Evolutionary conservation across 1,140 invertebrate genomes (phyloP).

Genomic region (Calliopsis andreniformis): DNA sequence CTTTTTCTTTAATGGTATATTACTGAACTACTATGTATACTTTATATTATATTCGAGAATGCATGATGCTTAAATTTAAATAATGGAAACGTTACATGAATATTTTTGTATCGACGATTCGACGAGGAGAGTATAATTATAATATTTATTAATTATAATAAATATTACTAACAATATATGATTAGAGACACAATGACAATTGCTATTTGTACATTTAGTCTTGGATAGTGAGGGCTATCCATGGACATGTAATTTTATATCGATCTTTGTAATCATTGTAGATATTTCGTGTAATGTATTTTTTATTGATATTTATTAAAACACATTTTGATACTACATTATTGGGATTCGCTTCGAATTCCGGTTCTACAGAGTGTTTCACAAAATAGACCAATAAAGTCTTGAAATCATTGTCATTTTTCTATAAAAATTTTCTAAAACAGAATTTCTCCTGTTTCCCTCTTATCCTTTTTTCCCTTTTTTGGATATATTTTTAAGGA

Average conservation of each 20-base stretch:
- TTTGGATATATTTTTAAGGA: no score
- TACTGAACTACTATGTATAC: constrained; percentile 39
- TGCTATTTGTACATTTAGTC: constrained; percentile 64
- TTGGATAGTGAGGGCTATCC: constrained; percentile 59
- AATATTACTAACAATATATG: constrained; percentile 61
- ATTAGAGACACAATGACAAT: constrained; percentile 66
- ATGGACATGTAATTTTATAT: constrained; percentile 77
- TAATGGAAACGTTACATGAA: constrained; percentile 64
- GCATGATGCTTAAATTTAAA: constrained; percentile 36
- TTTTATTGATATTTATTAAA: constrained; percentile 80
- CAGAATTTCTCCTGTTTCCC: neutral
- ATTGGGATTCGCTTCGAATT: constrained; percentile 25
- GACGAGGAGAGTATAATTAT: constrained; percentile 73
- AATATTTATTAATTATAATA: constrained; percentile 70
- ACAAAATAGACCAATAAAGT: constrained; percentile 20
- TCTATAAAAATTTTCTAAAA: neutral
- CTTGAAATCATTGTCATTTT: constrained; percentile 23
- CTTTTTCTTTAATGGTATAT: constrained; percentile 17
- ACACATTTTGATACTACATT: constrained; percentile 75
- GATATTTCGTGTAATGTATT: constrained; percentile 79
- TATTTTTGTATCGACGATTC: constrained; percentile 75
- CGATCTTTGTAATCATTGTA: constrained; percentile 77
- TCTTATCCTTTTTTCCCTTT: no score
- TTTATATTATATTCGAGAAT: constrained; percentile 45
- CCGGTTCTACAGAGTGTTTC: constrained; percentile 2